Base-by-base conservation (phyloP, 1,140 invertebrate species). In the Ceratina calcarata region DNA sequence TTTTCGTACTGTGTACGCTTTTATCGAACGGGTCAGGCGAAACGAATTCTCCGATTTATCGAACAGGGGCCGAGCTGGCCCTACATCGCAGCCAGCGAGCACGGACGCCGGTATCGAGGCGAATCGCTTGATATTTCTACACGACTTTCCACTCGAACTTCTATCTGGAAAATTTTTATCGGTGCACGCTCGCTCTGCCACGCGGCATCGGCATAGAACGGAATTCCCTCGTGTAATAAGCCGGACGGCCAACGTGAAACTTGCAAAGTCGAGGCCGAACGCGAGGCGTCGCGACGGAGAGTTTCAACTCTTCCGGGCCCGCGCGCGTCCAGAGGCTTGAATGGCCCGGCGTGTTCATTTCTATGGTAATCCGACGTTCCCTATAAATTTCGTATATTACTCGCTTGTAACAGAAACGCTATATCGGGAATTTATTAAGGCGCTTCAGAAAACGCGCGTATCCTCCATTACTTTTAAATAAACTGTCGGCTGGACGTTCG, bases 81-180 rank as follows among this genome's bases (percentile, higher is more conserved):
- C 16, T 18, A 20, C 22, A n/a, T 6, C 55, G 55, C 6, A 13
- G 37, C 37, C 6, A 45, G 37, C 37, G 37, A 45, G 37, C 37
- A 45, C 37, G 37, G 37, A 45, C 37, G 37, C 37, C 37, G 3
- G 10, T 27, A 22, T 61, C 45, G 13, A 16, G 24, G 57, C 37
- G 53, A 64, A 64, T 62, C 58, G 32, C 37, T 65, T 64, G 60
- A 72, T 72, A 64, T 78, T 78, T 78, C 60, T 45, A 78, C 76
- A 72, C 60, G 69, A 72, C 60, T 78, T 78, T 78, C 69, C 69
- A 78, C 76, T 78, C 76, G 69, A 78, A 78, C 76, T 78, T 72
- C 32, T 20, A 27, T 27, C 60, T 8, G 51, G 32, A 12, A 22
- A 71, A 64, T 77, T 69, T 70, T 77, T 70, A 22, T 61, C 49